Conservation (phyloP, 2,888 invertebrate genomes). For the Andrena bicolor region DNA sequence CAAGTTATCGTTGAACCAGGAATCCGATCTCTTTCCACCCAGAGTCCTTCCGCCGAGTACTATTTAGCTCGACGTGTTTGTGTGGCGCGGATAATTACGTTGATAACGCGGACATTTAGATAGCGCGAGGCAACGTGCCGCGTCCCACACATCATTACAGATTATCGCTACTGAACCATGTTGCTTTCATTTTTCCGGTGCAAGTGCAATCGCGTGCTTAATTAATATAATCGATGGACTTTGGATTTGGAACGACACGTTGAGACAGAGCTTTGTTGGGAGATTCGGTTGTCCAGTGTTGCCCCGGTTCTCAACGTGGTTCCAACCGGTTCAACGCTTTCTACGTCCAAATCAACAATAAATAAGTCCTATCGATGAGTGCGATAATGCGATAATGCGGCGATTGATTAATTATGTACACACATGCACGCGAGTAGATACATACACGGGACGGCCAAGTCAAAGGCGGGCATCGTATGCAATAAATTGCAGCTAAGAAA, state of each 20-base stretch:
- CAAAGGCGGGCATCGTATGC: not conserved
- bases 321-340: not conserved
- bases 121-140: not conserved
- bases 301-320: not conserved
- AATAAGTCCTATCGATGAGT: slow-evolving; percentile 21
- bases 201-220: slow-evolving; percentile 2
- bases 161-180: not conserved
- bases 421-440: not conserved
- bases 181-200: slow-evolving; percentile 7
- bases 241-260: slow-evolving; percentile 11
- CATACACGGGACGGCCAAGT: not conserved
- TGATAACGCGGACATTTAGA: not conserved
- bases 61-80: not conserved
- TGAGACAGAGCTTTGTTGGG: not conserved
- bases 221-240: slow-evolving; percentile 21
- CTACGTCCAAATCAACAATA: slow-evolving; percentile 17
- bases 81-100: not conserved
- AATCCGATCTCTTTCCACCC: too few species aligned
- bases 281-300: not conserved
- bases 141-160: not conserved
- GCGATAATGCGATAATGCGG: not conserved
- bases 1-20: too few species aligned
- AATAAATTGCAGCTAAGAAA: not conserved
- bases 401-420: slow-evolving; percentile 16
- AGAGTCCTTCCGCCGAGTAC: too few species aligned